Conservation (phyloP, 2,797 vertebrate species). For the Lycodopsis pacificus region DNA sequence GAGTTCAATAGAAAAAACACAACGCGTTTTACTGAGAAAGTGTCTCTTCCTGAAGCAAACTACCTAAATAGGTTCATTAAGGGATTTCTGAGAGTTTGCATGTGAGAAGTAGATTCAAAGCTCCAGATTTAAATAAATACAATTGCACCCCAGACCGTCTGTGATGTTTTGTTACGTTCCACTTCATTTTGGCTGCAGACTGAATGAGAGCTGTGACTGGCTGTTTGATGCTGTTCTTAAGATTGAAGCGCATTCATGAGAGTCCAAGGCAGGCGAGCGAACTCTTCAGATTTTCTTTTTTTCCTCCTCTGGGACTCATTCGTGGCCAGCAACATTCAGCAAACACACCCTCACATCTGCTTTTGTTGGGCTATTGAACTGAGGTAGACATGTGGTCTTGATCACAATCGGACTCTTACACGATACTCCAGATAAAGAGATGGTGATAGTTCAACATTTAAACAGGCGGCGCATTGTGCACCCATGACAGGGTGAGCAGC, state of each 20-base stretch:
- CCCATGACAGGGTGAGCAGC: conserved; percentile 27
- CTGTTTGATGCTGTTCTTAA: conserved; percentile 67
- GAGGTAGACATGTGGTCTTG: conserved; percentile 6
- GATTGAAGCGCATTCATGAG: conserved; percentile 60
- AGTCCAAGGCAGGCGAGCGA: conserved; percentile 58
- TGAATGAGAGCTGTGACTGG: conserved; percentile 46
- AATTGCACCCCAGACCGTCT: not conserved
- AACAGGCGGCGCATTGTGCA: conserved; percentile 68
- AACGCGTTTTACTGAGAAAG: no score
- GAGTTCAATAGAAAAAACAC: not conserved
- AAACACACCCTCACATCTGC: conserved; percentile 23
- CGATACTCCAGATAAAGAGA: conserved; percentile 23
- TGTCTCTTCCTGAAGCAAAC: not conserved
- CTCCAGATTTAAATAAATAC: not conserved
- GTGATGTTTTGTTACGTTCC: conserved; percentile 40
- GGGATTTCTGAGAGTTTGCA: not conserved
- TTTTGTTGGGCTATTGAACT: conserved; percentile 15
- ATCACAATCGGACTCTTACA: conserved; percentile 28
- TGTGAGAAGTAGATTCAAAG: not conserved
- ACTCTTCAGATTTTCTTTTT: conserved; percentile 30
- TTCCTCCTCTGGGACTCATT: conserved; percentile 25
- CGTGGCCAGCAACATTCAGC: conserved; percentile 16
- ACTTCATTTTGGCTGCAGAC: conserved; percentile 44
- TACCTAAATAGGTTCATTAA: not conserved
- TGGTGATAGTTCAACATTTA: not conserved